Base-by-base conservation (phyloP, 2,888 invertebrate genomes). In the Metacarcinus magister region DNA sequence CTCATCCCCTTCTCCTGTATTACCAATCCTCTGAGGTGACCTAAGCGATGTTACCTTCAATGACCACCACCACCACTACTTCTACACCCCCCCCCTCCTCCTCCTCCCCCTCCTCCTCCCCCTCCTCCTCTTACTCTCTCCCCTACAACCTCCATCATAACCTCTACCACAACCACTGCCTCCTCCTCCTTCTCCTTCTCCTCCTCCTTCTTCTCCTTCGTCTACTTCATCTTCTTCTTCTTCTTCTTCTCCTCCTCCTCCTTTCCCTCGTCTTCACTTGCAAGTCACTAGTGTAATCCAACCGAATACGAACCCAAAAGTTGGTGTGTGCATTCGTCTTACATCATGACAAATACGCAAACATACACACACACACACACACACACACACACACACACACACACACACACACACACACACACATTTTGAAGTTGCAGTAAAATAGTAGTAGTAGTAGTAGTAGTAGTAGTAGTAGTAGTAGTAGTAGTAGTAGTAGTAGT, bases 301-400 rank as follows among this genome's bases (percentile, higher is more conserved):
- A 23, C 19, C 60, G 0, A 67, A 67, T 67, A 23, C 60, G 19
- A 67, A 4, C 23, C 13, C 0, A 67, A 67, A 67, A 19, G 23
- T 67, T 67, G 13, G 60, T 67, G 60, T 67, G 16, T 67, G 60
- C 19, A 19, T 67, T 67, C 13, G 16, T 2, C 60, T 67, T 67
- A 67, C 60, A 67, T 67, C 60, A 67, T 67, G 23, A 67, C 60
- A 67, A 16, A 67, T 19, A 67, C 60, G 19, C 60, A 67, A 3
- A 67, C 60, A 67, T 13, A 67, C 60, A 67, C 60, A 67, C 48
- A 48, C 48, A 48, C 48, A 48, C 39, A 67, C 60, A 67, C 60
- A 67, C 60, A 67, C 60, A 67, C 60, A 67, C 60, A 67, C 60
- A 67, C 60, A 67, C 60, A 67, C 60, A 67, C 60, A 67, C 60